These are phyloP conservation scores for Acromyrmex heyeri DNA, from an alignment of 1,140 invertebrate species.

Conservation along the genomic window DNA sequence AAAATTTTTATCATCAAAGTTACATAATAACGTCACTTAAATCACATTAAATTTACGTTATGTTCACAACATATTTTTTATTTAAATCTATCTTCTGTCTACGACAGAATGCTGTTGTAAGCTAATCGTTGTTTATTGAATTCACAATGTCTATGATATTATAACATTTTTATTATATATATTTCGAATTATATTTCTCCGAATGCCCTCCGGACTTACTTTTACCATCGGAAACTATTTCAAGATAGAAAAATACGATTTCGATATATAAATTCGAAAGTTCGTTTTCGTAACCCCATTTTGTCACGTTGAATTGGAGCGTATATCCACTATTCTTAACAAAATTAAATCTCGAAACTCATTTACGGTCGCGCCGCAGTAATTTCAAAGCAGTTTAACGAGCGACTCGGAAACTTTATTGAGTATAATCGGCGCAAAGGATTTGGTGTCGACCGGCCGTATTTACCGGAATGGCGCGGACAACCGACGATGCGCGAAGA, in stretches of 20 bases:
- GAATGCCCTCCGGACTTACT: background rate
- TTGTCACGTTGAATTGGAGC: background rate
- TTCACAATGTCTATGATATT: background rate
- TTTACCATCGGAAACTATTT: slow-evolving; percentile 23
- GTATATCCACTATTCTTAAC: slow-evolving; percentile 5
- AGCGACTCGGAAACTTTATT: slow-evolving; percentile 67
- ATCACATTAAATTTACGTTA: background rate
- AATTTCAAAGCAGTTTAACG: slow-evolving; percentile 73
- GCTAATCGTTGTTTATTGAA: background rate
- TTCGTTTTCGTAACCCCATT: slow-evolving; percentile 38
- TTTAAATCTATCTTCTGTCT: background rate
- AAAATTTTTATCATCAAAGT: slow-evolving; percentile 6
- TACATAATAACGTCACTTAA: background rate
- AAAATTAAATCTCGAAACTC: slow-evolving; percentile 62
- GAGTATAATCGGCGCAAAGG: slow-evolving; percentile 71
- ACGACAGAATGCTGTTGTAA: background rate
- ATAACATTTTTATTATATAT: slow-evolving; percentile 24
- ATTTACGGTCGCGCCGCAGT: slow-evolving; percentile 61
- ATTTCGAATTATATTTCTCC: background rate
- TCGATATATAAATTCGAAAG: slow-evolving; percentile 14
- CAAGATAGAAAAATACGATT: slow-evolving; percentile 14
- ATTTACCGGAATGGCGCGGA: slow-evolving; percentile 48
- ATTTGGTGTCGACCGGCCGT: slow-evolving; percentile 34
- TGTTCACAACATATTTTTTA: background rate
- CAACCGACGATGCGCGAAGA: slow-evolving; percentile 63